phyloP scores from a whole-genome alignment of 2,797 vertebrate genomes.

The Paratrypauchen microcephalus region DNA sequence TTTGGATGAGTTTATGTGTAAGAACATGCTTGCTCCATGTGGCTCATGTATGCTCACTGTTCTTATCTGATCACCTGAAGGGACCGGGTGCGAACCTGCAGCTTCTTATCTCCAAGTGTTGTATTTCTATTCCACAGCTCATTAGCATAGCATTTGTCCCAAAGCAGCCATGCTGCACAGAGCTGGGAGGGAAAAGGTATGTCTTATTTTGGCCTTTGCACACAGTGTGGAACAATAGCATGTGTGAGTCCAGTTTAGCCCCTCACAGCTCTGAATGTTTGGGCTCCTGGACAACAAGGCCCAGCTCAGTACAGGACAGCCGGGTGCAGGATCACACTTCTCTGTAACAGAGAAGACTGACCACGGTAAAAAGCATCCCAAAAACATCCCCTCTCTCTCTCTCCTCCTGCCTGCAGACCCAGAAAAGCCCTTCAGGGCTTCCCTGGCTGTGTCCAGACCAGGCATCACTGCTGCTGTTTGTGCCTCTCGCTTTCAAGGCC shows the following conservation, averaged over 20 bases:
- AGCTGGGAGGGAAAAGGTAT: slow-evolving; percentile 30
- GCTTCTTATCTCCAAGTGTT: slow-evolving; percentile 67
- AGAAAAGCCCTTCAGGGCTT: slow-evolving; percentile 72
- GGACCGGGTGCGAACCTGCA: slow-evolving; percentile 67
- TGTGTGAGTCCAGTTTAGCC: slow-evolving; percentile 55
- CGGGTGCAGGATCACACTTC: slow-evolving; percentile 63
- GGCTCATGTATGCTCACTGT: slow-evolving; percentile 61
- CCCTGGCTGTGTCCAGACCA: slow-evolving; percentile 61
- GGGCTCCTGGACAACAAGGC: slow-evolving; percentile 56
- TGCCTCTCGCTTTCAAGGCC: slow-evolving; percentile 75
- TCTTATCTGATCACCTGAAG: slow-evolving; percentile 70
- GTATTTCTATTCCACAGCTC: slow-evolving; percentile 64
- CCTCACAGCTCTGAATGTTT: slow-evolving; percentile 37
- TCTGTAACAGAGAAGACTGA: slow-evolving; percentile 68
- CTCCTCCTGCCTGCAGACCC: slow-evolving; percentile 50
- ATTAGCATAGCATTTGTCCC: slow-evolving; percentile 73
- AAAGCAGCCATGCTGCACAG: slow-evolving; percentile 48
- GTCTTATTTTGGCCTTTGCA: slow-evolving; percentile 55
- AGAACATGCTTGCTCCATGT: slow-evolving; percentile 53
- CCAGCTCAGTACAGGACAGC: slow-evolving; percentile 59
- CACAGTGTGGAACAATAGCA: slow-evolving; percentile 45
- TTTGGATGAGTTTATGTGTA: slow-evolving; percentile 23
- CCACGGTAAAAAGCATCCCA: slow-evolving; percentile 43
- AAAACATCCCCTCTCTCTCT: slow-evolving; percentile 26
- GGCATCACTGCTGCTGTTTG: slow-evolving; percentile 62